These are phyloP conservation scores for Pantherophis vulpinus DNA, from an alignment of 2,797 vertebrate genomes.

Conservation along the genomic window DNA sequence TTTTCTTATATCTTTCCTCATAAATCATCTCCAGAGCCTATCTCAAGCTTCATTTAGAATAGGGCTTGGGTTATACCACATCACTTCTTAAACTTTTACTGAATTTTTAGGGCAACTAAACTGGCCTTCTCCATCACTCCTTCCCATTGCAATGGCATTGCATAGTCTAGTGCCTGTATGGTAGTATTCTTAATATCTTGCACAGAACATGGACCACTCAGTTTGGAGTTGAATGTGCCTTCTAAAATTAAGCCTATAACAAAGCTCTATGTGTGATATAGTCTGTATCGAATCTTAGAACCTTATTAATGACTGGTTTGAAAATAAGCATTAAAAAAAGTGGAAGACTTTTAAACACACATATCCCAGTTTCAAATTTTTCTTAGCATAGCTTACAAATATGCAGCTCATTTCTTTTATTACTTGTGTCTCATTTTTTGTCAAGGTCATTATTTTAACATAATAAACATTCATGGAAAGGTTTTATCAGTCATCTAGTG, in stretches of 20 bases:
- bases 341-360: neutral
- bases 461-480: constrained; percentile 4
- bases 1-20: neutral
- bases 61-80: neutral
- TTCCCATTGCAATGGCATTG: neutral
- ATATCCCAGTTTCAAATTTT: neutral
- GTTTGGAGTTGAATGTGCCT: neutral
- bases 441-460: neutral
- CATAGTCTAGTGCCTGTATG: neutral
- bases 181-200: neutral
- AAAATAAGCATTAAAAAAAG: neutral
- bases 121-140: neutral
- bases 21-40: neutral
- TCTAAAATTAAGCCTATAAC: neutral
- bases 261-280: neutral
- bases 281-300: neutral
- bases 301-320: neutral
- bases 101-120: neutral
- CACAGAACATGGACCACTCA: neutral
- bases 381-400: neutral
- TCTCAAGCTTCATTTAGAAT: neutral
- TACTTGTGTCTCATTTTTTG: neutral
- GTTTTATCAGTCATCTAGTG: neutral
- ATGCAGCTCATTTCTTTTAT: neutral
- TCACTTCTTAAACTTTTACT: neutral